Evolutionary conservation across 2,888 invertebrate species (phyloP).

Genomic region (Terebella lapidaria): DNA sequence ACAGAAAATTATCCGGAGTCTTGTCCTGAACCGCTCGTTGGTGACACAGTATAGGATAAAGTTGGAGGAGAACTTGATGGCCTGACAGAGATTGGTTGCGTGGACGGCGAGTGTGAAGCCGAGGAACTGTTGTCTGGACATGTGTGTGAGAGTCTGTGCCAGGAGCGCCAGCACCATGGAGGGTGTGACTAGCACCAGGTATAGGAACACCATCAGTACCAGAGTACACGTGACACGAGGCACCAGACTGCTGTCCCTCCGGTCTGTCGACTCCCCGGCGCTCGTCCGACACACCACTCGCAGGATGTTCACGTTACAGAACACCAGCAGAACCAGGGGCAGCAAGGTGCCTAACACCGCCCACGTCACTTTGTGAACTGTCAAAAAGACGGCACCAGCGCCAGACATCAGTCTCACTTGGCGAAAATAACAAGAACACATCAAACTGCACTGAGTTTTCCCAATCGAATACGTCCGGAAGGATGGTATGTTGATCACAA

Average conservation of each 20-base stretch:
- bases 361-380: slow-evolving; percentile 37
- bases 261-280: too few species aligned
- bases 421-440: neutral
- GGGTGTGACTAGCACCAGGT: slow-evolving; percentile 41
- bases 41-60: slow-evolving; percentile 1
- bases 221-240: slow-evolving; percentile 37
- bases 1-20: too few species aligned
- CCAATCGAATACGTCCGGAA: slow-evolving; percentile 33
- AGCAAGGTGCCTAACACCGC: slow-evolving; percentile 42
- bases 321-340: slow-evolving; percentile 38
- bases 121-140: too few species aligned
- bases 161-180: slow-evolving; percentile 32
- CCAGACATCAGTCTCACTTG: neutral
- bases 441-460: neutral
- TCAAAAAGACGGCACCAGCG: neutral
- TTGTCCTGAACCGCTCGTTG: neutral
- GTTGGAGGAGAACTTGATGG: slow-evolving; percentile 3
- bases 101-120: neutral
- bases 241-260: slow-evolving; percentile 9
- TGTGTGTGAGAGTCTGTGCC: neutral
- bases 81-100: neutral
- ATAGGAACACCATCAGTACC: slow-evolving; percentile 41
- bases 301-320: slow-evolving; percentile 39
- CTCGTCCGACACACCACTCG: neutral
- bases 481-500: slow-evolving; percentile 64